These are phyloP conservation scores for Chrysolina haemoptera DNA, from an alignment of 2,888 invertebrate species.

Conservation along the genomic window DNA sequence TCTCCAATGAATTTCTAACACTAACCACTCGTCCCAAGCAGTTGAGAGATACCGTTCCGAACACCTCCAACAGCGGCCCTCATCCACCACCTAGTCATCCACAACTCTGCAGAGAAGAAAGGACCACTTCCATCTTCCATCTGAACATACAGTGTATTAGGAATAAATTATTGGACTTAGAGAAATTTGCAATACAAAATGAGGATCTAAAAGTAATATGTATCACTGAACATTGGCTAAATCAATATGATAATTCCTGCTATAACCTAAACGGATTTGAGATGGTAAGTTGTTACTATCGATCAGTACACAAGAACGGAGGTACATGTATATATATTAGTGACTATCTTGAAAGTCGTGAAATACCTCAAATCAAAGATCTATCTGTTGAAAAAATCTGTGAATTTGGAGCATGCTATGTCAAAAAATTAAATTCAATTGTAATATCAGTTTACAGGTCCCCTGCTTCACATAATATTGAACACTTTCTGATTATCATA, in stretches of 20 bases:
- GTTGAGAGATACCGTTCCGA: neutral
- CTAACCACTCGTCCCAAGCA: neutral
- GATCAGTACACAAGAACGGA: slow-evolving; percentile 5
- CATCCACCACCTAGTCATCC: neutral
- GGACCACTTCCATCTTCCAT: neutral
- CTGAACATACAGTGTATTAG: slow-evolving; percentile 2
- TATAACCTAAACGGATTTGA: neutral
- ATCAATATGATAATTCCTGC: neutral
- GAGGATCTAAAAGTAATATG: neutral
- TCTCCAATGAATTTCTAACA: neutral
- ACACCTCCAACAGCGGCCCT: neutral
- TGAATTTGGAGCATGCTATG: slow-evolving; percentile 4
- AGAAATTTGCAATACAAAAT: slow-evolving; percentile 2
- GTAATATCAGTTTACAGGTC: slow-evolving; percentile 20
- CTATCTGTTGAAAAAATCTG: slow-evolving; percentile 11
- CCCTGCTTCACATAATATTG: neutral
- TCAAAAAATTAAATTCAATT: neutral
- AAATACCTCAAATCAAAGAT: neutral
- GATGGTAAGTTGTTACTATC: slow-evolving; percentile 18
- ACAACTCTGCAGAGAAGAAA: neutral
- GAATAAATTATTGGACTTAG: slow-evolving; percentile 6
- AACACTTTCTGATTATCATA: neutral
- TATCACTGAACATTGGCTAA: slow-evolving; percentile 14
- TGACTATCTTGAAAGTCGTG: neutral
- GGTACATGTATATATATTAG: slow-evolving; percentile 3